phyloP scores from a whole-genome alignment of 2,888 invertebrate species.

The Diadegma fenestrale region DNA sequence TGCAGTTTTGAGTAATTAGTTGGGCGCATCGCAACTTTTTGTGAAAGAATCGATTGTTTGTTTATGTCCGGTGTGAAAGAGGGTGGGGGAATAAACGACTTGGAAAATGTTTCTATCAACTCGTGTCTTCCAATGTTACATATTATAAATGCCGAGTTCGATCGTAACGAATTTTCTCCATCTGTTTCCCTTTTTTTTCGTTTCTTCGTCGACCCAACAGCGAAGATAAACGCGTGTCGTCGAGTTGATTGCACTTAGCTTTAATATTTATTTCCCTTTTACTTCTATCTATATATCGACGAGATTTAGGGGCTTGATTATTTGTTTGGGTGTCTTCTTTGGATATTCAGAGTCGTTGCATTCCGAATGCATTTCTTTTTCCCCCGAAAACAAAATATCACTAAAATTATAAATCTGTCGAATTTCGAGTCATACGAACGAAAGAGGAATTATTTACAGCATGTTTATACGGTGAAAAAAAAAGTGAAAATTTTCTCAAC shows the following conservation, averaged over 20 bases:
- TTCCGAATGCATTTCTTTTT: slow-evolving; percentile 58
- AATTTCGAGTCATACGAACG: slow-evolving; percentile 29
- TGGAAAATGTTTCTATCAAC: slow-evolving; percentile 66
- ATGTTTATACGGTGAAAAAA: slow-evolving; percentile 16
- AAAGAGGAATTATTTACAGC: slow-evolving; percentile 37
- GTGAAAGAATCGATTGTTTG: slow-evolving; percentile 29
- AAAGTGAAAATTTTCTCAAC: neutral
- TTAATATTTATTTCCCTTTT: slow-evolving; percentile 62
- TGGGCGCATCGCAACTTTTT: neutral
- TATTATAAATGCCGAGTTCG: slow-evolving; percentile 57
- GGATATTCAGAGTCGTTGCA: slow-evolving; percentile 51
- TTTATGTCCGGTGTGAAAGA: slow-evolving; percentile 8
- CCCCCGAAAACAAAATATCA: neutral
- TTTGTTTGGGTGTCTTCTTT: slow-evolving; percentile 39
- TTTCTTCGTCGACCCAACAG: slow-evolving; percentile 6
- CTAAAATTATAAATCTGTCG: slow-evolving; percentile 27
- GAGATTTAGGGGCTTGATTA: slow-evolving; percentile 24
- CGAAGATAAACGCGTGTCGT: slow-evolving; percentile 42
- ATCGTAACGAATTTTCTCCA: slow-evolving; percentile 37
- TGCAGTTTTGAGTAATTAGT: slow-evolving; percentile 23
- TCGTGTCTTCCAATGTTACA: slow-evolving; percentile 77
- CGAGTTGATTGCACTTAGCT: slow-evolving; percentile 56
- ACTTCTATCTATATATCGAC: slow-evolving; percentile 25
- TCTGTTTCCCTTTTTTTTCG: slow-evolving; percentile 14
- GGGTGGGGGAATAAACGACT: slow-evolving; percentile 31